phyloP scores from a whole-genome alignment of 2,888 invertebrate species.

The Thereva unica region DNA sequence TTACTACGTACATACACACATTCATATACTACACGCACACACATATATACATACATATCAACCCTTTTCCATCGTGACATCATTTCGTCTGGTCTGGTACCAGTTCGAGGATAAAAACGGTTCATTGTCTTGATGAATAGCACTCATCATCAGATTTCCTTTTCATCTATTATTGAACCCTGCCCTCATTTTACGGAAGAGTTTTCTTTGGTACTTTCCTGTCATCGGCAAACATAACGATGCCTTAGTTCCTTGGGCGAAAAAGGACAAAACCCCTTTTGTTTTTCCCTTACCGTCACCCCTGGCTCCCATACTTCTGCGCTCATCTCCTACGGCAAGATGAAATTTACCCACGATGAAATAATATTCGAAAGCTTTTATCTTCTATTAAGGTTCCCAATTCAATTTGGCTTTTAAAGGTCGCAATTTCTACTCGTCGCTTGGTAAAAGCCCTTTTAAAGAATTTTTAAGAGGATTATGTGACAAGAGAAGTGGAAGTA shows the following conservation, averaged over 20 bases:
- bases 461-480: constrained; percentile 37
- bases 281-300: constrained; percentile 11
- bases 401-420: constrained; percentile 36
- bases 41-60: neutral
- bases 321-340: neutral
- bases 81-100: neutral
- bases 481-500: constrained; percentile 8
- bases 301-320: too few relatives aligned
- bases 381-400: constrained; percentile 35
- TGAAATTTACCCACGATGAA: constrained; percentile 34
- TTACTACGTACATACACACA: too few relatives aligned
- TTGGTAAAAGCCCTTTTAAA: constrained; percentile 37
- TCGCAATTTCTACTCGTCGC: constrained; percentile 30
- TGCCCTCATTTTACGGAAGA: constrained; percentile 13
- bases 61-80: neutral
- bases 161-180: constrained; percentile 21
- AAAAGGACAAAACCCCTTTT: constrained; percentile 25
- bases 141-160: constrained; percentile 29
- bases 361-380: constrained; percentile 37
- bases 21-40: neutral
- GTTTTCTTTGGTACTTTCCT: constrained; percentile 14
- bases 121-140: constrained; percentile 23
- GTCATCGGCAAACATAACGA: constrained; percentile 21
- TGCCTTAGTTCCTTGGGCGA: neutral
- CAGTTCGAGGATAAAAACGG: neutral